Base-by-base conservation (phyloP, 1,140 invertebrate genomes). In the Acromyrmex echinatior region DNA sequence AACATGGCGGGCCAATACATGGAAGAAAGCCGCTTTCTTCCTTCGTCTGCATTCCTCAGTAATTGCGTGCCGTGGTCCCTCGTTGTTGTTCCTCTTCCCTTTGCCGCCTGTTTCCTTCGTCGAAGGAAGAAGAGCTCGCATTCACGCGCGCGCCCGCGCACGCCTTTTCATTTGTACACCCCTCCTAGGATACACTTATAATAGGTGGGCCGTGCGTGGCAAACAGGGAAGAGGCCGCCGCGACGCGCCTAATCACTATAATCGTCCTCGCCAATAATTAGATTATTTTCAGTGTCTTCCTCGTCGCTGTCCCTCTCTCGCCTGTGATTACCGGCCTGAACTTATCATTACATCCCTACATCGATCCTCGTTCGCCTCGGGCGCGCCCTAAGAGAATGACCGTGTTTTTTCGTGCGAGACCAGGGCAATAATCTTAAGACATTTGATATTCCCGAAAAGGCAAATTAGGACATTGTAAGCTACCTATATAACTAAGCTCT, bases 261-360 rank as follows among this genome's bases (percentile, higher is more conserved):
- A 92, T 92, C 91, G 91, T 85, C 87, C 78, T 60, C 87, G 87
- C 53, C 86, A 92, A 92, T 92, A 92, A 92, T 92, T 92, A 92
- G 91, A 92, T 92, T 92, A 92, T 92, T 92, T 92, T 92, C 88
- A 92, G 86, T 89, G 86, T 90, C 89, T 91, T 90, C 39, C 39
- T 77, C 56, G 74, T 35, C 77, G 79, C 63, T 88, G 81, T 90
- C 78, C 65, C 77, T 62, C 81, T 65, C 66, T 74, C 80, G 53
- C 65, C 74, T 31, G 76, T 92, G 87, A 92, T 90, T 86, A 77
- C 86, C 58, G 16, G 53, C 6, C 63, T 56, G 84, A 92, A 91
- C 79, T 92, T 92, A 92, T 91, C 91, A 92, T 92, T 92, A 92
- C 84, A 88, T 87, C 82, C 53, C 79, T 21, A 66, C 73, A 60